These are phyloP conservation scores for Thrips palmi DNA, from an alignment of 1,140 invertebrate species.

Conservation along the genomic window DNA sequence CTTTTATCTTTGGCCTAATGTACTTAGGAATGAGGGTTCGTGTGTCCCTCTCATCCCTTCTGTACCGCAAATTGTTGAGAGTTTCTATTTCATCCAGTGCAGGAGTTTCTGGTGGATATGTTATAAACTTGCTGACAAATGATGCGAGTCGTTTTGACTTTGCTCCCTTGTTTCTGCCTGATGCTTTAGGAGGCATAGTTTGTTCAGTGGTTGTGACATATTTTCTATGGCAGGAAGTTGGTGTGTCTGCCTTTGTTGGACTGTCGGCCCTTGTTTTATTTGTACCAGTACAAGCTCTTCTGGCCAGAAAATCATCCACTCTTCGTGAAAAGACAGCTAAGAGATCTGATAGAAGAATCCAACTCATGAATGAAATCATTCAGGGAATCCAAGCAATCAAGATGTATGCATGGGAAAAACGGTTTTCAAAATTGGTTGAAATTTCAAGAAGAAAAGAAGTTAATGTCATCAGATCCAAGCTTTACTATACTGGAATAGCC, in stretches of 20 bases:
- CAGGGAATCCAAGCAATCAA: constrained; percentile 79
- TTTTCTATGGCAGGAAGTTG: constrained; percentile 57
- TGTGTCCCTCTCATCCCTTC: constrained; percentile 54
- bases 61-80: constrained; percentile 79
- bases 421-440: constrained; percentile 46
- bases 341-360: constrained; percentile 64
- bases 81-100: too few relatives aligned
- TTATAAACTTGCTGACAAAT: constrained; percentile 84
- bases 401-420: constrained; percentile 78
- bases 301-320: constrained; percentile 48
- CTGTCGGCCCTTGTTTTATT: constrained; percentile 58
- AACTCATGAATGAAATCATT: constrained; percentile 83
- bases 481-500: too few relatives aligned
- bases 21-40: constrained; percentile 64
- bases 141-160: constrained; percentile 59
- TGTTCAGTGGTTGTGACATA: constrained; percentile 56
- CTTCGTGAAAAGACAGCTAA: constrained; percentile 45
- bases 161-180: constrained; percentile 47
- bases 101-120: constrained; percentile 64
- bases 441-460: constrained; percentile 31
- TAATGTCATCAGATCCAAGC: too few relatives aligned
- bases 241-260: constrained; percentile 54
- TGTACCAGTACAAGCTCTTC: constrained; percentile 60
- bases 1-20: constrained; percentile 53
- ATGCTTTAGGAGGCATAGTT: constrained; percentile 63